Evolutionary conservation across 2,797 vertebrate genomes (phyloP).

Genomic region (Myripristis jacobus): DNA sequence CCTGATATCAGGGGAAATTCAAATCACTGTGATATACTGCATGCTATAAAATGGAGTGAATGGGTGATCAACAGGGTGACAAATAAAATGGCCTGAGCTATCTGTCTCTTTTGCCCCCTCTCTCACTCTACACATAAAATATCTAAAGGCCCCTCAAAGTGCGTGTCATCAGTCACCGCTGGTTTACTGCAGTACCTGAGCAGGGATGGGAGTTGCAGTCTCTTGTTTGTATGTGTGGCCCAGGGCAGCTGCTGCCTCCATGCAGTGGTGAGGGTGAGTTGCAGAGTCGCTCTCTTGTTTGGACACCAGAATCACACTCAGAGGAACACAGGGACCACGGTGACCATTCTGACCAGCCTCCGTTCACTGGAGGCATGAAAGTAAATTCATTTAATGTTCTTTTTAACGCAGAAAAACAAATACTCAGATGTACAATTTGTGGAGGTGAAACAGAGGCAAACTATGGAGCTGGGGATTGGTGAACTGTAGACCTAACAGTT

Average conservation of each 20-base stretch:
- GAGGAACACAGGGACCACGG: constrained; percentile 87
- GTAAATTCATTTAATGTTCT: not conserved
- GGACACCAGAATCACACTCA: constrained; percentile 86
- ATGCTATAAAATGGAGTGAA: not conserved
- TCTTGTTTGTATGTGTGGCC: constrained; percentile 88
- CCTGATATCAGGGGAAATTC: no score
- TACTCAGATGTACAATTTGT: not conserved
- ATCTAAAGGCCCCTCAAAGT: not conserved
- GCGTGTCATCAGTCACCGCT: not conserved
- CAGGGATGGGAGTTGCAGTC: constrained; percentile 90
- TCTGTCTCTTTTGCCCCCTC: not conserved
- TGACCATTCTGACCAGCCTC: constrained; percentile 86
- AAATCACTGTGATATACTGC: no score
- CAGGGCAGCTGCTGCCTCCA: constrained; percentile 78
- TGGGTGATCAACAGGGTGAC: not conserved
- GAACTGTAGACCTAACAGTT: not conserved
- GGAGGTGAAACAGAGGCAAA: not conserved
- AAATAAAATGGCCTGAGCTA: not conserved
- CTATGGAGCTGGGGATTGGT: not conserved
- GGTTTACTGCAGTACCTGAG: constrained; percentile 74
- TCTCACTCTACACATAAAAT: not conserved
- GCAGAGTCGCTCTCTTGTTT: constrained; percentile 86
- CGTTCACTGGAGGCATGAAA: constrained; percentile 74
- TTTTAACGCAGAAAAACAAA: not conserved
- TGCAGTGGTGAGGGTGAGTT: constrained; percentile 74